Evolutionary conservation across 2,113 vertebrate genomes (phyloP).

Genomic region (Forbesichthys papilliferus): DNA sequence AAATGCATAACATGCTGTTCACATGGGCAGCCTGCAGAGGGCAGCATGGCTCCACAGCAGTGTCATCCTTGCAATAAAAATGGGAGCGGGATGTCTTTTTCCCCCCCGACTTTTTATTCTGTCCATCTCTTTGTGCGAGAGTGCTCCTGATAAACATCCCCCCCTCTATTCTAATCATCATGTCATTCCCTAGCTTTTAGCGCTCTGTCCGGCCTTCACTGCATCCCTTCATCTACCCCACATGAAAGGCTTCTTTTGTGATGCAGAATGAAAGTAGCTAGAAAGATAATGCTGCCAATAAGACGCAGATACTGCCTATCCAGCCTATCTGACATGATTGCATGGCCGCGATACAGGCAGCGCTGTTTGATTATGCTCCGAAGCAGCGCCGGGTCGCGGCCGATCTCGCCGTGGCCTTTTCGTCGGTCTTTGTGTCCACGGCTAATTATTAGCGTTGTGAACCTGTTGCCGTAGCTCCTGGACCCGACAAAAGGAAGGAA

Average conservation of each 20-base stretch:
- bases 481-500: constrained; percentile 24
- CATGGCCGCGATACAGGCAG: constrained; percentile 53
- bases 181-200: constrained; percentile 75
- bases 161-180: constrained; percentile 71
- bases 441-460: constrained; percentile 60
- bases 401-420: constrained; percentile 45
- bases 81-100: constrained; percentile 48
- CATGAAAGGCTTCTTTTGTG: constrained; percentile 75
- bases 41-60: constrained; percentile 69
- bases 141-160: constrained; percentile 72
- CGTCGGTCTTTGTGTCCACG: constrained; percentile 43
- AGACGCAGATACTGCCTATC: constrained; percentile 59
- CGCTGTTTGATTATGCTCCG: constrained; percentile 56
- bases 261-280: constrained; percentile 70
- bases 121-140: constrained; percentile 66
- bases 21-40: constrained; percentile 64
- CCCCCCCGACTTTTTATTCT: constrained; percentile 42
- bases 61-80: neutral
- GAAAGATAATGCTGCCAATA: constrained; percentile 69
- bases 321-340: constrained; percentile 61
- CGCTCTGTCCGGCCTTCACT: constrained; percentile 68
- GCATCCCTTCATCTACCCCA: constrained; percentile 65
- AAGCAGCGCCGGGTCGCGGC: constrained; percentile 23
- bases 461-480: constrained; percentile 34
- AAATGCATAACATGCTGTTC: neutral